phyloP scores from a whole-genome alignment of 2,113 vertebrate species.

The Ursus arctos region DNA sequence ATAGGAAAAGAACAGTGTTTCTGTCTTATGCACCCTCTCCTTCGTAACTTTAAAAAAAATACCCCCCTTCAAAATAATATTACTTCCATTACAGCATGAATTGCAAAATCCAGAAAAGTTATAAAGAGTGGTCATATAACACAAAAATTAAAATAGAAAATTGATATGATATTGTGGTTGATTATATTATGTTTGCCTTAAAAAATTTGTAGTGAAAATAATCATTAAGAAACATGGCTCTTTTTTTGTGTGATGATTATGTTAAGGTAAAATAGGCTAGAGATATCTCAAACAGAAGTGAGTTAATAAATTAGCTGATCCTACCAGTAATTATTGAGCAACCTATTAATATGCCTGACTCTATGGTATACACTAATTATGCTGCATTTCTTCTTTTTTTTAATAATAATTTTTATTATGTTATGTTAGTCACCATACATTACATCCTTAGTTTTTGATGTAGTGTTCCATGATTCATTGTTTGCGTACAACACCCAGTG shows the following conservation, averaged over 20 bases:
- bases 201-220: neutral
- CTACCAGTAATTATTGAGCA: neutral
- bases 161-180: neutral
- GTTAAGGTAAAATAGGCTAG: neutral
- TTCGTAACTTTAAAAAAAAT: neutral
- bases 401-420: too few relatives aligned
- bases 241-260: neutral
- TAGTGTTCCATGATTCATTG: too few relatives aligned
- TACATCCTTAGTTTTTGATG: too few relatives aligned
- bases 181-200: neutral
- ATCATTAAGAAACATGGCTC: neutral
- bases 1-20: neutral
- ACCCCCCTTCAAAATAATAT: neutral
- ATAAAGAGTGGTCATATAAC: neutral
- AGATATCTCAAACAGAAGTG: neutral
- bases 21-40: neutral
- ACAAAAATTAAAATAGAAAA: neutral
- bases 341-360: neutral
- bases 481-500: too few relatives aligned
- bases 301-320: neutral
- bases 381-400: neutral
- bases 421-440: too few relatives aligned
- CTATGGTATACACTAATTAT: neutral
- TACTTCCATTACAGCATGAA: neutral
- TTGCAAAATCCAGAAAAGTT: neutral